A percentile compares a stretch with the other conserved stretches of the same genome.
phyloP scores from a whole-genome alignment of 2,888 invertebrate genomes.

The Antitype chi region DNA sequence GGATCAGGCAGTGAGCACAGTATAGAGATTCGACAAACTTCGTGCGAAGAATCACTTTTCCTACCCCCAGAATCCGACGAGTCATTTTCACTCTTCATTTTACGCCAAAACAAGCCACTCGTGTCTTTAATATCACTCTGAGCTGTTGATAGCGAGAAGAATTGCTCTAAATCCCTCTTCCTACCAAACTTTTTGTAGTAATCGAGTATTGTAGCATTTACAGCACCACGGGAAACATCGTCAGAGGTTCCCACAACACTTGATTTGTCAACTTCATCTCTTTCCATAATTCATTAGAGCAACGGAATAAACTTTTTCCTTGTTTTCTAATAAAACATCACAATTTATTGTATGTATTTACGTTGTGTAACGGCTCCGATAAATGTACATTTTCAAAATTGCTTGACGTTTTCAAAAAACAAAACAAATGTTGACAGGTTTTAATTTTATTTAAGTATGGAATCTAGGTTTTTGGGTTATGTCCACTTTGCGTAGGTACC shows the following conservation, averaged over 20 bases:
- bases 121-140: slow-evolving; percentile 85
- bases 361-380: slow-evolving; percentile 57
- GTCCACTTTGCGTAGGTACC: neutral
- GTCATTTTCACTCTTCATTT: slow-evolving; percentile 84
- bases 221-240: slow-evolving; percentile 74
- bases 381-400: slow-evolving; percentile 66
- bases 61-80: slow-evolving; percentile 85
- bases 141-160: slow-evolving; percentile 90
- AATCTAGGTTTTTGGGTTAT: slow-evolving; percentile 48
- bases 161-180: slow-evolving; percentile 92
- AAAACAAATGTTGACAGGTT: slow-evolving; percentile 53
- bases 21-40: slow-evolving; percentile 86
- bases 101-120: slow-evolving; percentile 84
- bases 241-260: slow-evolving; percentile 55
- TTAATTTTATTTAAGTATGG: slow-evolving; percentile 15
- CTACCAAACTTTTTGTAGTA: slow-evolving; percentile 93
- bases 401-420: slow-evolving; percentile 62
- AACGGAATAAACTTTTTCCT: slow-evolving; percentile 37
- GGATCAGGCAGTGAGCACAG: slow-evolving; percentile 82
- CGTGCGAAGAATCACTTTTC: slow-evolving; percentile 83
- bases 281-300: slow-evolving; percentile 77
- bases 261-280: slow-evolving; percentile 70
- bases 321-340: slow-evolving; percentile 35
- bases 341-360: slow-evolving; percentile 52
- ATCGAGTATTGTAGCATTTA: slow-evolving; percentile 89